Conservation (phyloP, 92 coral and sea anemone species). For the Montipora capitata region DNA sequence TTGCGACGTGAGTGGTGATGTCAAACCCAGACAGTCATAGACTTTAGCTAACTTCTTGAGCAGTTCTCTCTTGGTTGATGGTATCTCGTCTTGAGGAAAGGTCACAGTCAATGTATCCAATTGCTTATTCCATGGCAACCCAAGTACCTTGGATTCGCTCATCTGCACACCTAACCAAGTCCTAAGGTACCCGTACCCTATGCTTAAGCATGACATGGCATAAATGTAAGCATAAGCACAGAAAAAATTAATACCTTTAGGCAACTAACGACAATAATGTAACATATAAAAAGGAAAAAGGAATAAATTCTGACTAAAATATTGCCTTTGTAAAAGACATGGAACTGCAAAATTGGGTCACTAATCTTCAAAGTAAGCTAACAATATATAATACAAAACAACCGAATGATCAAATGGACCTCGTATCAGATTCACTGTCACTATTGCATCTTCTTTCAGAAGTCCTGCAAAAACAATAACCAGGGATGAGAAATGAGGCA, state of each 20-base stretch:
- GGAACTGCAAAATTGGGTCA: too few species aligned
- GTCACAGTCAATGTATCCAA: slow-evolving; percentile 7
- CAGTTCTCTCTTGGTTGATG: slow-evolving; percentile 33
- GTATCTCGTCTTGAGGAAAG: slow-evolving; percentile 6
- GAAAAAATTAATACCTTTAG: too few species aligned
- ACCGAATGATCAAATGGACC: slow-evolving; percentile 9
- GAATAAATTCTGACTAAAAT: too few species aligned
- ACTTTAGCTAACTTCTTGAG: slow-evolving; percentile 22
- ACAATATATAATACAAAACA: too few species aligned
- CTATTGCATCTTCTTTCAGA: slow-evolving; percentile 15
- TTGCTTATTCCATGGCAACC: slow-evolving; percentile 21
- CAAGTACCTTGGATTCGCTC: slow-evolving; percentile 25
- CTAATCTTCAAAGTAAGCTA: too few species aligned
- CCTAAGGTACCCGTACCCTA: too few species aligned
- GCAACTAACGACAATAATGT: too few species aligned
- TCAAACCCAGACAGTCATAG: slow-evolving; percentile 49
- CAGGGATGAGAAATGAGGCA: slow-evolving; percentile 6
- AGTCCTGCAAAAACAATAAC: slow-evolving; percentile 13
- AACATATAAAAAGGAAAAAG: too few species aligned
- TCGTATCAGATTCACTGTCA: slow-evolving; percentile 16
- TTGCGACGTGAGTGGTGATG: slow-evolving; percentile 9
- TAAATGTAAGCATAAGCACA: too few species aligned
- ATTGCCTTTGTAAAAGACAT: too few species aligned
- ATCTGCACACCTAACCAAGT: slow-evolving; percentile 14
- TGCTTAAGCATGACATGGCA: too few species aligned